A percentile compares a stretch with the other conserved stretches of the same genome.
phyloP scores from a whole-genome alignment of 1,140 invertebrate species.

The Epicauta chinensis region DNA sequence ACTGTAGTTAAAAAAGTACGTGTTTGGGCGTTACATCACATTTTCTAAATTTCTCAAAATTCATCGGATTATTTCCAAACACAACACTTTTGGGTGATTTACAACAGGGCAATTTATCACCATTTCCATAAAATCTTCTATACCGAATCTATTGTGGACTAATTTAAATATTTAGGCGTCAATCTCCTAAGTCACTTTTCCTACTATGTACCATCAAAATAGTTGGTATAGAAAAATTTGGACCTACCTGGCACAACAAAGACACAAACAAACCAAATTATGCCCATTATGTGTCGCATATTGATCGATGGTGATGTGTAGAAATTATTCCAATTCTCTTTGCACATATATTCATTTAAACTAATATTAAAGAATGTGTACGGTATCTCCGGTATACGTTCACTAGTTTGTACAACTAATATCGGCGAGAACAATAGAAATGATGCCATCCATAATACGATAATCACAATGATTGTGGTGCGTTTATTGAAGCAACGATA shows the following conservation, averaged over 20 bases:
- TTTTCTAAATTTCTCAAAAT: no score
- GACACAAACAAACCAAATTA: conserved; percentile 62
- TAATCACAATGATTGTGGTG: conserved; percentile 57
- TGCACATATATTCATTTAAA: conserved; percentile 41
- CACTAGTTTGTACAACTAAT: conserved; percentile 8
- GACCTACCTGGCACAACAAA: conserved; percentile 62
- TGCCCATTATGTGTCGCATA: conserved; percentile 47
- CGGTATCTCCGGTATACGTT: conserved; percentile 9
- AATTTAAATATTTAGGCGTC: no score
- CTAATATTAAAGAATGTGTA: conserved; percentile 4
- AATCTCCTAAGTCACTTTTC: no score
- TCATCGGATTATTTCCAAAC: no score
- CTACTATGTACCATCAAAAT: neutral
- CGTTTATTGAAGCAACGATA: conserved; percentile 58
- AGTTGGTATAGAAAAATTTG: neutral
- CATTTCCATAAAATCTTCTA: no score
- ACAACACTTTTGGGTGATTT: no score
- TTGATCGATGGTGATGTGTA: conserved; percentile 36
- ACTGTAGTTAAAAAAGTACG: no score
- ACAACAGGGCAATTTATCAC: no score
- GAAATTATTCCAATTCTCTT: conserved; percentile 48
- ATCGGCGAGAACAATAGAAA: conserved; percentile 58
- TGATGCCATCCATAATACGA: conserved; percentile 58
- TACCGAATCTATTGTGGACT: no score
- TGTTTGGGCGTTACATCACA: no score